Evolutionary conservation across 1,140 invertebrate species (phyloP), one percentile per base, ranked within the genome.

Genomic region (Drosophila sp.): DNA sequence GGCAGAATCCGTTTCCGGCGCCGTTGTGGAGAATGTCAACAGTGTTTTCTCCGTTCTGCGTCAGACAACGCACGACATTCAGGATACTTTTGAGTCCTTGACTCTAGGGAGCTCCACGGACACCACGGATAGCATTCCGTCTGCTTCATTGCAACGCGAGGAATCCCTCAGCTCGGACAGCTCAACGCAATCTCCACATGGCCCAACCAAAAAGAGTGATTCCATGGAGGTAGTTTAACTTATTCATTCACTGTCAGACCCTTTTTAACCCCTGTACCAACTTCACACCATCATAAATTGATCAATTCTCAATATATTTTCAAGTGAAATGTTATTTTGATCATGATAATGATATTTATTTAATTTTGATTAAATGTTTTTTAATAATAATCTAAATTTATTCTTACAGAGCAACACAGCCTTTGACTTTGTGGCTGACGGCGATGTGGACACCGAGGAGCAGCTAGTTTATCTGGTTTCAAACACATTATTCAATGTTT

Each of bases 401-500:
- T n/a, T n/a, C n/a, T n/a, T 1, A 3, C 27, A 90, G 80, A 89
- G 72, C 59, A 77, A 66, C 8, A 70, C 81, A 5, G 78, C 66
- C 6, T 91, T 91, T 59, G 90, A 91, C 18, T 91, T 91, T 59
- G 84, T 92, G 32, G 76, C 81, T 14, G 92, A 92, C 51, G 89
- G 89, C 43, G 90, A 91, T 75, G 90, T 92, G 27, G 92, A 93
- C 67, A 91, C 91, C 86, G 92, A 94, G 90, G 92, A 93, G 76
- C 94, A 94, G 76, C 77, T 95, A 50, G 94, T 93, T 51, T 93
- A 94, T 78, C 91, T 94, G 27, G 92, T 95, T 1, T 92, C 94
- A 0, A 93, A 94, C 71, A 93, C 94, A 46, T 77, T 94, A 5
- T 93, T 94, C 59, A 94, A 93, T 7, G 91, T 95, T 0, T 93